Evolutionary conservation across 92 coral and sea anemone species (phyloP), one percentile per base, ranked within the genome.

Genomic region (Actinostola sp.): DNA sequence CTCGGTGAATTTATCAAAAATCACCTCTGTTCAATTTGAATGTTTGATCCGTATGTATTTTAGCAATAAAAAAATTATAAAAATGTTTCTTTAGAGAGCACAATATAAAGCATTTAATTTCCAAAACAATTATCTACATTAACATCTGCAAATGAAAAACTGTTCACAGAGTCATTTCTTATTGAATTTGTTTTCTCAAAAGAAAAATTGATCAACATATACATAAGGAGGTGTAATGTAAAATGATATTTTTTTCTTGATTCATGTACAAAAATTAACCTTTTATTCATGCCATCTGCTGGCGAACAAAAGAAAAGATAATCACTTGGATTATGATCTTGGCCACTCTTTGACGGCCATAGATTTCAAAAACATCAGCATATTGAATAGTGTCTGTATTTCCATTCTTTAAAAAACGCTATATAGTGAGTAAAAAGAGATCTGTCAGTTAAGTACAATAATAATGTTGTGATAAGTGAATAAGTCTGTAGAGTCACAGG

Each of bases 211-310:
- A 68, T 33, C 0, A 68, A 35, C 32, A 51, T 35, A 68, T 20
- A 32, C 17, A 51, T 20, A n/a, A n/a, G 43, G 28, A 3, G 6
- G 17, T 2, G 43, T 11, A 59, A 61, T 35, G 12, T 52, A 27
- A 8, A 32, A 68, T 68, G 41, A 33, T 33, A 60, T 68, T 50
- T 68, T 68, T 68, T 8, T 51, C 30, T 51, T 20, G 60, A 53
- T 53, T 53, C 35, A 16, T 52, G 49, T 68, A 68, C 48, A 2
- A 31, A 66, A 68, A 53, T 53, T 68, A 68, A 68, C 33, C 57
- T 16, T 19, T 52, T 51, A 42, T 68, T 32, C 32, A 68, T n/a
- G 61, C 74, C 74, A 68, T 68, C 61, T 68, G 74, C 74, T 32
- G 35, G 41, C 56, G 20, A 35, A 68, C 74, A 68, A 68, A 33